Conservation (phyloP, 23 tunicate species). For the Ascidia mentula region DNA sequence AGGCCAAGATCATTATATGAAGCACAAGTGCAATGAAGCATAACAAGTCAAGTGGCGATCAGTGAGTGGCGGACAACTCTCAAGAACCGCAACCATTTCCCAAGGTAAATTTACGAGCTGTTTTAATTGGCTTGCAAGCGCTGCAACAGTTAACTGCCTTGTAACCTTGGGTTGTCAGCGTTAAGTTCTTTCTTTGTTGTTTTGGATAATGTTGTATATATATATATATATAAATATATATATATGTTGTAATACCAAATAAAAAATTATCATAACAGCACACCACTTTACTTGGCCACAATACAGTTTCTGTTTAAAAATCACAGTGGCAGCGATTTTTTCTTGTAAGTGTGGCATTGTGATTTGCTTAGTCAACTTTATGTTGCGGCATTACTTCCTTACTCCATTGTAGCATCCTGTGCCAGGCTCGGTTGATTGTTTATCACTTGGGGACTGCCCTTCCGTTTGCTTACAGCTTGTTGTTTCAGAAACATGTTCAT, state of each 20-base stretch:
- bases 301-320: too few relatives aligned
- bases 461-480: neutral
- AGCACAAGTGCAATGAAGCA: slow-evolving; percentile 8
- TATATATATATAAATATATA: too few relatives aligned
- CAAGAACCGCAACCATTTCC: neutral
- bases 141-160: neutral
- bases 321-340: too few relatives aligned
- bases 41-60: slow-evolving; percentile 6
- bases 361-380: too few relatives aligned
- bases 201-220: too few relatives aligned
- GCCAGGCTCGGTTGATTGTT: neutral
- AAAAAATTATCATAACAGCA: too few relatives aligned
- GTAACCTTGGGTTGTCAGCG: too few relatives aligned
- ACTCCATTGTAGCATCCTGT: neutral
- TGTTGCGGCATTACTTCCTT: slow-evolving; percentile 5
- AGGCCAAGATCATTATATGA: neutral
- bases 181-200: too few relatives aligned
- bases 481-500: neutral
- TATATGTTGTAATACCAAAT: too few relatives aligned
- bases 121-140: neutral
- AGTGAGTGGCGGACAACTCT: neutral
- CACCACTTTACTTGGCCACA: too few relatives aligned
- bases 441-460: neutral
- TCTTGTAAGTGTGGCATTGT: too few relatives aligned
- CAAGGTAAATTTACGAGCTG: neutral